Conservation (phyloP, 92 coral and sea anemone genomes). For the Umimayanthus kanabou region DNA sequence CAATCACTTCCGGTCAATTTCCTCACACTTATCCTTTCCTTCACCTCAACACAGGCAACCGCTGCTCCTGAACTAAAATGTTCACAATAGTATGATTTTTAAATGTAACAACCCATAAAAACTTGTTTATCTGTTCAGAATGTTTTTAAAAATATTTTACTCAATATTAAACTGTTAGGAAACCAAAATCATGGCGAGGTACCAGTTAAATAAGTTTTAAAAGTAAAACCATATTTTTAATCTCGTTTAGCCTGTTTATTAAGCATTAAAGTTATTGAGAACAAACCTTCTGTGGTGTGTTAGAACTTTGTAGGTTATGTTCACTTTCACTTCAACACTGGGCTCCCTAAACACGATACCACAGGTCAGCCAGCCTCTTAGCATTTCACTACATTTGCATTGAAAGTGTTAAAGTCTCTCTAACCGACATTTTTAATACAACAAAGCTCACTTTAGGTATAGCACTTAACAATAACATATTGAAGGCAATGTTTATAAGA, state of each 20-base stretch:
- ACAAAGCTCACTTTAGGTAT: too few relatives aligned
- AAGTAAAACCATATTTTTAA: not conserved
- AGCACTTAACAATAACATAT: too few relatives aligned
- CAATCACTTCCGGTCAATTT: not conserved
- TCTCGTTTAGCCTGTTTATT: constrained; percentile 14
- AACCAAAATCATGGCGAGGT: too few relatives aligned
- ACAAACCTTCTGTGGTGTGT: constrained; percentile 97
- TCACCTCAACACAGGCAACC: not conserved
- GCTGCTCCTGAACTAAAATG: too few relatives aligned
- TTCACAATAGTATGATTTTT: too few relatives aligned
- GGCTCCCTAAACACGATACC: constrained; percentile 67
- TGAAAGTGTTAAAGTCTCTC: not conserved
- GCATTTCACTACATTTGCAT: not conserved
- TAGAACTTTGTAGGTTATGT: constrained; percentile 86
- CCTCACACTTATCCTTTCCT: too few relatives aligned
- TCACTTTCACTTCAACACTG: constrained; percentile 79
- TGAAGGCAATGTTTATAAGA: not conserved
- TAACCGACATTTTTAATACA: not conserved
- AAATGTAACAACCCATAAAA: too few relatives aligned
- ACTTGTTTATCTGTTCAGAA: not conserved
- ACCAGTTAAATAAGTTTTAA: too few relatives aligned
- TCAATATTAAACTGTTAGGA: not conserved
- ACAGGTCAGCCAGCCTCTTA: constrained; percentile 30
- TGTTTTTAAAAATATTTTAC: too few relatives aligned
- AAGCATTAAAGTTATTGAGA: constrained; percentile 16